Evolutionary conservation across 92 coral and sea anemone genomes (phyloP).

Genomic region (Porites rus): DNA sequence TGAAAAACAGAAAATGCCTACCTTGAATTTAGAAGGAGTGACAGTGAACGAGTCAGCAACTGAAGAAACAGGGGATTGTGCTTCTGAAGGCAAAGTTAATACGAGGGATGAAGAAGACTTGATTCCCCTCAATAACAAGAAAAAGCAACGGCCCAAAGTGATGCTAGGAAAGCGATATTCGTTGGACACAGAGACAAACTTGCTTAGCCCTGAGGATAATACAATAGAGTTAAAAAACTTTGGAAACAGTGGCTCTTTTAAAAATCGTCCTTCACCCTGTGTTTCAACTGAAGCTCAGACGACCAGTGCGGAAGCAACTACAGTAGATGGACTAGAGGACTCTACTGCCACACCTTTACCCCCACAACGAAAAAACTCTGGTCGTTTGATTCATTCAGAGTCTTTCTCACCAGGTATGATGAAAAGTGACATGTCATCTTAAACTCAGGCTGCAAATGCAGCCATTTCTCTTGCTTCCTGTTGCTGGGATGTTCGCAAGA

Average conservation of each 20-base stretch:
- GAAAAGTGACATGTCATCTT: not conserved
- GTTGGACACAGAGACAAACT: constrained; percentile 15
- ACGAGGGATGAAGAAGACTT: not conserved
- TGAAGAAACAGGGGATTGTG: not conserved
- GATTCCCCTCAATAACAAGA: not conserved
- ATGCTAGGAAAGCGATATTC: constrained; percentile 32
- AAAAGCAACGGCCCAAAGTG: constrained; percentile 11
- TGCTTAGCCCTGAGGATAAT: constrained; percentile 46
- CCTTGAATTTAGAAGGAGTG: not conserved
- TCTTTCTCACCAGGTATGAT: constrained; percentile 29
- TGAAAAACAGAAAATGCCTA: constrained; percentile 3
- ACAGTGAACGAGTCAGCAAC: constrained; percentile 3
- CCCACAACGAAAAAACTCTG: not conserved
- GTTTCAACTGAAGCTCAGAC: not conserved
- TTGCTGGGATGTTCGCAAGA: no score
- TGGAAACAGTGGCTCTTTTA: constrained; percentile 28
- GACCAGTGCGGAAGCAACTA: not conserved
- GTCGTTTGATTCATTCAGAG: constrained; percentile 6
- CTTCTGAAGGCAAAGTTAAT: not conserved
- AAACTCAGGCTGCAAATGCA: no score
- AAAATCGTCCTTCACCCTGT: not conserved
- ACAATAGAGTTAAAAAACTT: constrained; percentile 19
- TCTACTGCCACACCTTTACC: not conserved
- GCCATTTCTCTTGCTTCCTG: no score
- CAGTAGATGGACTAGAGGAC: constrained; percentile 21